Evolutionary conservation across 1,140 invertebrate genomes (phyloP), one percentile per base, ranked within the genome.

Genomic region (Sarcophaga bullata): DNA sequence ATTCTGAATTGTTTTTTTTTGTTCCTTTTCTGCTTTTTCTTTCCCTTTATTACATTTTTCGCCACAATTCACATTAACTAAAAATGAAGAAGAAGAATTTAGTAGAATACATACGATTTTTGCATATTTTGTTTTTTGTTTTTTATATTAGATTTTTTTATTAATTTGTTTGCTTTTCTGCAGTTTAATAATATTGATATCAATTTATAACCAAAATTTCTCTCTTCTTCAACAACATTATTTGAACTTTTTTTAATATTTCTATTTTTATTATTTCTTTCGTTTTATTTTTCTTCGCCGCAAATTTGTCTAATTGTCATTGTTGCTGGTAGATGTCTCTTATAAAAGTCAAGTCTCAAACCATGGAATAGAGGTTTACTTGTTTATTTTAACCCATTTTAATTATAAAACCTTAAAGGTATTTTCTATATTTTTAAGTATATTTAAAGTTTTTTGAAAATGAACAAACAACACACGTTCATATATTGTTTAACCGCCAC

Each of bases 21-120:
- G 19, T 17, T 11, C 50, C n/a, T 78, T 48, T 78, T 78, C 75
- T 78, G 50, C 75, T 78, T 48, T 10, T 47, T 76, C 11, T n/a
- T 76, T 73, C 46, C 7, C 19, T 52, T 73, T 73, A 25, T 47
- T 46, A 46, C 68, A 46, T 13, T 8, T 73, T 78, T 78, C 48
- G 75, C 75, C 75, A 78, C 75, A 78, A 78, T 50, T 78, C 75
- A 78, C 49, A 78, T 78, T 78, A 78, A 8, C n/a, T 19, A 68
- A 25, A 10, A n/a, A 47, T 47, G 73, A 78, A 78, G 75, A 78
- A 78, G 75, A 78, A 52, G 75, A 78, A 78, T 19, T 19, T 25
- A 68, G 62, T 68, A 68, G 62, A 17, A 68, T 68, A 68, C 62
- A 68, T 68, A 68, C 62, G 62, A 68, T 19, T 68, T 68, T 9